Evolutionary conservation across 1,140 invertebrate species (phyloP), one percentile per base, ranked within the genome.

Genomic region (Drosophila funebris): DNA sequence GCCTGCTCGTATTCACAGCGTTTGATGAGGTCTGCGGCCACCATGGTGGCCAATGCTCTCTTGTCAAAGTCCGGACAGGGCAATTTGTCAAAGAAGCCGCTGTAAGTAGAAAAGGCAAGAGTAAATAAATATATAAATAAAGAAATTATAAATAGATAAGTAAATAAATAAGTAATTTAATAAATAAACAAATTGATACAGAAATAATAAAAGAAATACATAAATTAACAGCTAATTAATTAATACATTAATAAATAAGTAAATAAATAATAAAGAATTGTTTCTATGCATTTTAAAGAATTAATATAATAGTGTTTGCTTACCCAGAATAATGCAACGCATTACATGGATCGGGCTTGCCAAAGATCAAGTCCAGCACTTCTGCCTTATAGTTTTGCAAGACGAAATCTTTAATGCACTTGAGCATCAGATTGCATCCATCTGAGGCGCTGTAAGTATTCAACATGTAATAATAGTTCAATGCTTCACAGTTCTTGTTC

Each of bases 391-490:
- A 43, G 29, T 46, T 46, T 0, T 18, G 6, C 7, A 24, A 4
- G 0, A 60, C 16, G 11, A 36, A 46, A 1, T 36, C 4, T 5
- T n/a, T 1, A 8, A 60, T 48, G 43, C 16, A 46, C 1, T 48
- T 36, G 0, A 43, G 18, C 57, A 60, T 60, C n/a, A 60, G 7
- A 43, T 22, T 60, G 29, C 43, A 2, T 6, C 29, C 29, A 11
- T 60, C 57, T 13, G 0, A 13, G 3, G 29, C n/a, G 4, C 22
- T 29, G 1, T 14, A 24, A 5, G 22, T 18, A 7, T 27, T 27
- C 43, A 60, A 24, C 11, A 48, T 3, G 8, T 36, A 60, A 9
- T 60, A 60, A 36, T 60, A 60, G 8, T 24, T 29, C 0, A 60
- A 7, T 1, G 43, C 18, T 29, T 24, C 57, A 0, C n/a, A n/a